These are phyloP conservation scores for Asobara japonica DNA, from an alignment of 1,140 invertebrate genomes.

Conservation along the genomic window DNA sequence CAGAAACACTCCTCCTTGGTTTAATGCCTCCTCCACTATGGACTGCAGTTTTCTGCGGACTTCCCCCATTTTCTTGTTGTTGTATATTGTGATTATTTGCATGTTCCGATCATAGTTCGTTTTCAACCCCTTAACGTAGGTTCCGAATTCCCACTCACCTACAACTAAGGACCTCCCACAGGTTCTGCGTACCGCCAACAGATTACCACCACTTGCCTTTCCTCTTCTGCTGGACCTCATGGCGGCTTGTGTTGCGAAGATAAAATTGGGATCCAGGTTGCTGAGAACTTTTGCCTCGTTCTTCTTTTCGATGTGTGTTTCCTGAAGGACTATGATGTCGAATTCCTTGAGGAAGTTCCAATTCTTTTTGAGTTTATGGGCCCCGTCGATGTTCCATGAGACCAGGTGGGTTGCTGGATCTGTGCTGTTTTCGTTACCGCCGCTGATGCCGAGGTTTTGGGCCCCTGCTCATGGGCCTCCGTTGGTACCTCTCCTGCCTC, in stretches of 20 bases:
- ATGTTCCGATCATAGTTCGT: too few relatives aligned
- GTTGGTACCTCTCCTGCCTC: too few relatives aligned
- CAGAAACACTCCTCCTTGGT: not conserved
- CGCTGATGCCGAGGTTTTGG: too few relatives aligned
- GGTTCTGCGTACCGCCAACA: conserved; percentile 7
- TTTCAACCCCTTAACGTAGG: not conserved
- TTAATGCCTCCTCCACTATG: not conserved
- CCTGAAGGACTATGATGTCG: conserved; percentile 33
- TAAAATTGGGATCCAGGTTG: conserved; percentile 15
- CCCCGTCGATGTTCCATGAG: not conserved
- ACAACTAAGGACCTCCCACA: not conserved
- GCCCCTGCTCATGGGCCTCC: too few relatives aligned
- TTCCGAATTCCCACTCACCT: not conserved
- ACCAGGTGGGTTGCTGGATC: not conserved
- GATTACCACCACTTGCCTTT: conserved; percentile 14
- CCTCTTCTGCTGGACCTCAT: conserved; percentile 20
- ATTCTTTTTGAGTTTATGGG: not conserved
- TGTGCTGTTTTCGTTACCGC: too few relatives aligned
- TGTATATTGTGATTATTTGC: too few relatives aligned
- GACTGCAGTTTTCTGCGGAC: not conserved
- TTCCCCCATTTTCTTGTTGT: not conserved
- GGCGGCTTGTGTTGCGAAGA: conserved; percentile 10
- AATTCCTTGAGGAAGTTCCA: conserved; percentile 19
- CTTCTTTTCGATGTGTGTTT: conserved; percentile 31
- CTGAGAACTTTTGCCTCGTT: conserved; percentile 9